Conservation (phyloP, 35 echinoderm and acorn worm genomes). For the Apostichopus californicus region DNA sequence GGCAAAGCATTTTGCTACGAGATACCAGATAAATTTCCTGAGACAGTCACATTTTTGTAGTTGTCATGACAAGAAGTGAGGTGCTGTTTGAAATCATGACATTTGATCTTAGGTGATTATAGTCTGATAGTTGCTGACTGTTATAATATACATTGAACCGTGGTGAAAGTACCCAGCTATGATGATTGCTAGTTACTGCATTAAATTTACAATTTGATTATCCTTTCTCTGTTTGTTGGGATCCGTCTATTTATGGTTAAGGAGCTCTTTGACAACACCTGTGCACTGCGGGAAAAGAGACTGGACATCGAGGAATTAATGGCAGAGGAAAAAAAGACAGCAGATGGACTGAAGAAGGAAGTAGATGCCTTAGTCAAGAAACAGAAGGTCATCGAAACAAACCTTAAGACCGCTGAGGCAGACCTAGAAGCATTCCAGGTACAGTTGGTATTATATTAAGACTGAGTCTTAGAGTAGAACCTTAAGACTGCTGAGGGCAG, state of each 20-base stretch:
- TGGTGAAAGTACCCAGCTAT: too few relatives aligned
- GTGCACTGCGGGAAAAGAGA: constrained; percentile 90
- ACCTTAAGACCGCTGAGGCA: constrained; percentile 91
- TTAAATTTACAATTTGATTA: background rate
- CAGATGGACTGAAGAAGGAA: constrained; percentile 93
- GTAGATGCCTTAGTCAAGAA: constrained; percentile 87
- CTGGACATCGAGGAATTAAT: constrained; percentile 94
- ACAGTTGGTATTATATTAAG: constrained; percentile 37
- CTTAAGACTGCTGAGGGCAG: constrained; percentile 90
- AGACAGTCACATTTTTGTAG: too few relatives aligned
- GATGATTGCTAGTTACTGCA: too few relatives aligned
- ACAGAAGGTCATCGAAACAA: constrained; percentile 86
- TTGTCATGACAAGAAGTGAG: too few relatives aligned
- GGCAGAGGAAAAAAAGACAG: constrained; percentile 95
- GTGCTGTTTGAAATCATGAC: too few relatives aligned
- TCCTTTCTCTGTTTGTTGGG: background rate
- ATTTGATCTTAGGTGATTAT: too few relatives aligned
- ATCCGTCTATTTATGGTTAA: background rate
- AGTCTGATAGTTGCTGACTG: too few relatives aligned
- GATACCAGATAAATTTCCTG: too few relatives aligned
- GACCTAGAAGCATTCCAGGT: constrained; percentile 97
- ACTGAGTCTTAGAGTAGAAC: constrained; percentile 60
- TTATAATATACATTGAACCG: too few relatives aligned
- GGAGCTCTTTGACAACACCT: constrained; percentile 94
- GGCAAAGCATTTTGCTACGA: too few relatives aligned